Conservation (phyloP, 2,113 vertebrate species). For the Gasterosteus aculeatus region DNA sequence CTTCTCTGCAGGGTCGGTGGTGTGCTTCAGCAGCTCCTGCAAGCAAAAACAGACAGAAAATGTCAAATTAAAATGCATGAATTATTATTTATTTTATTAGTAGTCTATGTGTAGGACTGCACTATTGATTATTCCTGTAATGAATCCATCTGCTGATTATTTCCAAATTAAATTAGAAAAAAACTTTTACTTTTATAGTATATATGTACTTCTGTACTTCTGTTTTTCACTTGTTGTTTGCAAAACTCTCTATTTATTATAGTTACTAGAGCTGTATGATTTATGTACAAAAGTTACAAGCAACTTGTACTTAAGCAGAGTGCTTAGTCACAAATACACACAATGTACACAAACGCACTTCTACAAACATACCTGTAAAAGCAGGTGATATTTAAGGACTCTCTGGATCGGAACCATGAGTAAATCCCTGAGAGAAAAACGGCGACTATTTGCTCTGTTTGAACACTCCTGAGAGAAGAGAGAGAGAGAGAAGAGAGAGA, state of each 20-base stretch:
- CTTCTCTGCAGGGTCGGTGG: slow-evolving; percentile 82
- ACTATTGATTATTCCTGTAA: background rate
- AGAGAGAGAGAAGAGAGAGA: slow-evolving; percentile 10
- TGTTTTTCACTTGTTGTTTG: background rate
- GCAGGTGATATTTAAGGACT: slow-evolving; percentile 92
- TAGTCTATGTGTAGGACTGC: background rate
- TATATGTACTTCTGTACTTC: background rate
- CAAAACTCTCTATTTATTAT: background rate
- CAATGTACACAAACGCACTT: slow-evolving; percentile 1
- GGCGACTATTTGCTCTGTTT: slow-evolving; percentile 89
- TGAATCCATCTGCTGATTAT: background rate
- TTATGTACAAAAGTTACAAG: background rate
- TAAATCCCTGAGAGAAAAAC: slow-evolving; percentile 90
- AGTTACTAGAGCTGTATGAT: background rate
- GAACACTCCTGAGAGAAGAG: slow-evolving; percentile 86
- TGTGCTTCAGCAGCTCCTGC: slow-evolving; percentile 91
- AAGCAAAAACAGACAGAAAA: slow-evolving; percentile 17
- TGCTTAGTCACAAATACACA: background rate
- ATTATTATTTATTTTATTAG: background rate
- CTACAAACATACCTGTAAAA: slow-evolving; percentile 68
- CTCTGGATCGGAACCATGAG: slow-evolving; percentile 96
- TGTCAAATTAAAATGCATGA: background rate
- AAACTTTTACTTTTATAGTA: background rate
- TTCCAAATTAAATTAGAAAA: background rate
- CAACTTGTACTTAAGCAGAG: background rate